Conservation (phyloP, 53 echinoderm and acorn worm genomes). For the Echinometra lucunter region DNA sequence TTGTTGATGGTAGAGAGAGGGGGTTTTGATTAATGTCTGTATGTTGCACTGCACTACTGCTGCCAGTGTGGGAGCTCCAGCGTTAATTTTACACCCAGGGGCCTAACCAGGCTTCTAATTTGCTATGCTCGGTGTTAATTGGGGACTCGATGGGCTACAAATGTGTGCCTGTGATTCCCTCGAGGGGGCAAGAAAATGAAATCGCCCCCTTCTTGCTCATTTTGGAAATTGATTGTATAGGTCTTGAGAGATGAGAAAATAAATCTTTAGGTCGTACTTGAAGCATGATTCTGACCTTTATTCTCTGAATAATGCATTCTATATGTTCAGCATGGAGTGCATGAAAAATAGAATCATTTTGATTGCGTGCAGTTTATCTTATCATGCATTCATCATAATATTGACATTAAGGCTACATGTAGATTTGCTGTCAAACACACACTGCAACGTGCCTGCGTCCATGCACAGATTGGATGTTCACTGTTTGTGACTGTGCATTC, state of each 20-base stretch:
- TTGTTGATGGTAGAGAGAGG: background rate
- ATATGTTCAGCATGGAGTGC: background rate
- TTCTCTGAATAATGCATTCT: background rate
- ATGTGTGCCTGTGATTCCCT: slow-evolving; percentile 35
- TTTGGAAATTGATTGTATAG: background rate
- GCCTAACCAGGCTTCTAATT: slow-evolving; percentile 31
- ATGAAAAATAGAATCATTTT: background rate
- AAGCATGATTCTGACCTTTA: slow-evolving; percentile 32
- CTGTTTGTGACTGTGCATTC: background rate
- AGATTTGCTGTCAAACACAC: background rate
- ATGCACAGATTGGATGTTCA: background rate
- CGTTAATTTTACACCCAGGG: slow-evolving; percentile 38
- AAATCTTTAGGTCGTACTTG: slow-evolving; percentile 45
- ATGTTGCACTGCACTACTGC: slow-evolving; percentile 5
- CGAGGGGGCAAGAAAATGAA: slow-evolving; percentile 29
- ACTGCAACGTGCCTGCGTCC: background rate
- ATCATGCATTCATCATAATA: background rate
- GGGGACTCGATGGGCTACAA: slow-evolving; percentile 45
- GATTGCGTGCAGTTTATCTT: background rate
- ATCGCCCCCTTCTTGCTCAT: slow-evolving; percentile 29
- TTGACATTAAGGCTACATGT: background rate
- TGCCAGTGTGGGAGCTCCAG: background rate
- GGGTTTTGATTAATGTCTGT: slow-evolving; percentile 33
- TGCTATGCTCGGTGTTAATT: slow-evolving; percentile 20
- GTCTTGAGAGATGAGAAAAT: slow-evolving; percentile 25